These are phyloP conservation scores for Pristis pectinata DNA, from an alignment of 2,797 vertebrate species.

Conservation along the genomic window DNA sequence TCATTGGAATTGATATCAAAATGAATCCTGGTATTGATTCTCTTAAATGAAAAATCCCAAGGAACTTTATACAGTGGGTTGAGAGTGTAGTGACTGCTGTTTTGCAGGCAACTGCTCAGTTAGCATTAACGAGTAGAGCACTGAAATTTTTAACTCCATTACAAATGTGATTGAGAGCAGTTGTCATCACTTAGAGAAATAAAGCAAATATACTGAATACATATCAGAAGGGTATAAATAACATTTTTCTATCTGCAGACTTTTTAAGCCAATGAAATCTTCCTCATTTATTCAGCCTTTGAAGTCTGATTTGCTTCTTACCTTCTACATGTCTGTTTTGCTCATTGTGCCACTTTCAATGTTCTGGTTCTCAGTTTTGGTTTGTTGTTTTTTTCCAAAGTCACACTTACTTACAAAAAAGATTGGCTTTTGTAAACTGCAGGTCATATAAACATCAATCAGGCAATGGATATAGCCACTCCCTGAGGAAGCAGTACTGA, in stretches of 20 bases:
- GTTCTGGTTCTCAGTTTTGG: background rate
- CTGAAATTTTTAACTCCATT: background rate
- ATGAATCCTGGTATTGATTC: background rate
- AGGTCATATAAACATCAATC: background rate
- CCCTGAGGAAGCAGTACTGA: conserved; percentile 5
- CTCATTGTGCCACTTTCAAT: background rate
- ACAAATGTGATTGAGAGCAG: background rate
- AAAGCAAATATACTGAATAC: background rate
- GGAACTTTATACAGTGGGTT: background rate
- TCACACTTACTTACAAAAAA: conserved; percentile 16
- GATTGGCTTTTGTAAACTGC: conserved; percentile 16
- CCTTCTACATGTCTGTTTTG: background rate
- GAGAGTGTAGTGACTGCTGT: background rate
- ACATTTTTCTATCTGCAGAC: background rate
- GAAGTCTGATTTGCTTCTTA: background rate
- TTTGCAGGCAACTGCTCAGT: background rate
- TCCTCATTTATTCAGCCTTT: background rate
- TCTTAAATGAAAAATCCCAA: background rate
- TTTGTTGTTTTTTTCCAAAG: background rate
- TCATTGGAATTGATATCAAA: background rate
- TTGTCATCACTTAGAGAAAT: background rate
- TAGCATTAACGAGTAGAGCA: too few species aligned
- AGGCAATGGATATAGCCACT: background rate
- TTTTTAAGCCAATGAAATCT: background rate
- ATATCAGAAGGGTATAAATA: background rate